phyloP scores from a whole-genome alignment of 2,888 invertebrate species.

The Portevinia maculata region DNA sequence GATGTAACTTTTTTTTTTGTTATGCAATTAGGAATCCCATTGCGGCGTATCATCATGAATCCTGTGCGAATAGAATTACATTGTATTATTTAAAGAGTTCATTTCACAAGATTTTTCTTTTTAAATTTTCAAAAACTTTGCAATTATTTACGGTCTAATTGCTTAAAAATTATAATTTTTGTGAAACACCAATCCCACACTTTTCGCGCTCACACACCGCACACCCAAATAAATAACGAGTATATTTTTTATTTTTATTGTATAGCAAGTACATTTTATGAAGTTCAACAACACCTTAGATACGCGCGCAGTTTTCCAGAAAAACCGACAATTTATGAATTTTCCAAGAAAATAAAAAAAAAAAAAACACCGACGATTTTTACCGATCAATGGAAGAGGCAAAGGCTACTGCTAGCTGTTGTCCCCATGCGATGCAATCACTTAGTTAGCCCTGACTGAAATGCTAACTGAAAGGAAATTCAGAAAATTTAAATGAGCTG shows the following conservation, averaged over 20 bases:
- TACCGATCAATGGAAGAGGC: conserved; percentile 28
- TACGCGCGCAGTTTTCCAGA: conserved; percentile 37
- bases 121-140: conserved; percentile 16
- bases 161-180: conserved; percentile 27
- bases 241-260: conserved; percentile 12
- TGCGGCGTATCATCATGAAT: conserved; percentile 21
- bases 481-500: conserved; percentile 60
- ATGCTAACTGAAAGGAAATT: conserved; percentile 58
- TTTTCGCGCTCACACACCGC: conserved; percentile 13
- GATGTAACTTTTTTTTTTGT: conserved; percentile 17
- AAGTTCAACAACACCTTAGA: conserved; percentile 26
- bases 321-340: conserved; percentile 1
- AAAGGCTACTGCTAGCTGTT: conserved; percentile 19
- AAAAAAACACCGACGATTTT: conserved; percentile 7
- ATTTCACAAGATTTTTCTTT: conserved; percentile 1
- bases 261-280: conserved; percentile 4
- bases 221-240: conserved; percentile 6
- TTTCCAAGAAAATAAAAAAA: conserved; percentile 15
- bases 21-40: conserved; percentile 55
- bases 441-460: conserved; percentile 71
- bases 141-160: conserved; percentile 62
- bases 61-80: conserved; percentile 2
- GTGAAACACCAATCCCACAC: conserved; percentile 11
- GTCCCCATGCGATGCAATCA: conserved; percentile 68
- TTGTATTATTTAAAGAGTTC: conserved; percentile 1